Evolutionary conservation across 2,888 invertebrate genomes (phyloP), one percentile per base, ranked within the genome.

Genomic region (Branchinecta sandiegonensis): DNA sequence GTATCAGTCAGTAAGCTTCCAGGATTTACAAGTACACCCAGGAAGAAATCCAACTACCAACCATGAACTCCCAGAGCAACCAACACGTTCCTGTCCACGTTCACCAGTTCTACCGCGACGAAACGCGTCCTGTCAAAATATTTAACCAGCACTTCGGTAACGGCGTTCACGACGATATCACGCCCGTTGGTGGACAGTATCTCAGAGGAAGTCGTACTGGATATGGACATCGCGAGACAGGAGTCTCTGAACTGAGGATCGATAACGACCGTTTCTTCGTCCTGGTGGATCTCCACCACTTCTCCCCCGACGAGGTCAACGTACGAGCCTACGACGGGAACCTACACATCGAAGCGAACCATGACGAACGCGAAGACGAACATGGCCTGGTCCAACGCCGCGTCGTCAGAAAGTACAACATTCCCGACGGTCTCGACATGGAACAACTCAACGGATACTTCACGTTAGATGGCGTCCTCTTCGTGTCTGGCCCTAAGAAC

Each of bases 81-180:
- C 63, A 56, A 56, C 63, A 10, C n/a, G 63, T 56, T 10, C 63
- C 63, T 56, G 10, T 56, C 23, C 12, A 56, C 10, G 63, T 56
- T 56, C 63, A 11, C 63, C 63, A 56, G 63, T 56, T 56, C 63
- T 56, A 56, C 63, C 63, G 63, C 23, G 63, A 56, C 1, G 63
- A 56, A 56, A 56, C 14, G 14, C 63, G 63, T 23, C 63, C 63
- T 17, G 63, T 10, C n/a, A 56, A 23, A 56, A 56, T 56, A 17
- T 56, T 56, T 23, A 17, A 56, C 23, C 63, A 56, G 63, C 63
- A 56, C 63, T 56, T 56, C 23, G 63, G 9, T 8, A 56, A 56
- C 23, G 12, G 63, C 23, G 10, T 56, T 56, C 10, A 9, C 23
- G 2, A 8, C n/a, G 63, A 11, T 56, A 9, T 17, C 10, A 56